Evolutionary conservation across 2,797 vertebrate species (phyloP), one percentile per base, ranked within the genome.

Genomic region (Chromobotia macracanthus): DNA sequence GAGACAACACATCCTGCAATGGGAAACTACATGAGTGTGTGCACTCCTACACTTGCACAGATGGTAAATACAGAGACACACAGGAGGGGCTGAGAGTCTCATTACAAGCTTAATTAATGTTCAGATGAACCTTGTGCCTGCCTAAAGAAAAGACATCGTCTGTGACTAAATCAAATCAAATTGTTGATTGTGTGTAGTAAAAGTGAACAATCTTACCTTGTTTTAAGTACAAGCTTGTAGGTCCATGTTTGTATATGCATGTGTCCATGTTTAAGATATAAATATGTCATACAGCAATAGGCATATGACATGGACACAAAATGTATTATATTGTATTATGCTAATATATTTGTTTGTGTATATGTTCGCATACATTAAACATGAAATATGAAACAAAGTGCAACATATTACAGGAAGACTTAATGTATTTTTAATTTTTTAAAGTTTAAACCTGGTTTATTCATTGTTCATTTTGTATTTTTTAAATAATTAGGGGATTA

Each of bases 1-100:
- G 78, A 83, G 87, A 77, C 79, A 80, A 68, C 81, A 89, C 91
- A 93, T 94, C 93, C 93, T 92, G 92, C 88, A n/a, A 88, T 92
- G 94, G 93, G 92, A 94, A 93, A 91, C 91, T 63, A 18, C 19
- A 41, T 46, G 56, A 19, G 56, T 21, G 61, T 50, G 35, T 11
- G 8, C 9, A n/a, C n/a, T n/a, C n/a, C 5, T 31, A 31, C 31
- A 31, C 31, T 31, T 38, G n/a, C n/a, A 60, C 23, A 56, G 21
- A 58, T 48, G 44, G 72, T 74, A 74, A 74, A 74, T 50, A n/a
- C 60, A 74, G 60, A 6, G 10, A 50, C 5, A 8, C n/a, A n/a
- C n/a, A 1, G 61, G 31, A 38, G 61, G 9, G 61, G 2, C 10
- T 5, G 13, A 75, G 38, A 66, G 31, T 48, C 41, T 16, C 28